These are phyloP conservation scores for Dromiciops gliroides DNA, from an alignment of 2,113 vertebrate species.

Conservation along the genomic window DNA sequence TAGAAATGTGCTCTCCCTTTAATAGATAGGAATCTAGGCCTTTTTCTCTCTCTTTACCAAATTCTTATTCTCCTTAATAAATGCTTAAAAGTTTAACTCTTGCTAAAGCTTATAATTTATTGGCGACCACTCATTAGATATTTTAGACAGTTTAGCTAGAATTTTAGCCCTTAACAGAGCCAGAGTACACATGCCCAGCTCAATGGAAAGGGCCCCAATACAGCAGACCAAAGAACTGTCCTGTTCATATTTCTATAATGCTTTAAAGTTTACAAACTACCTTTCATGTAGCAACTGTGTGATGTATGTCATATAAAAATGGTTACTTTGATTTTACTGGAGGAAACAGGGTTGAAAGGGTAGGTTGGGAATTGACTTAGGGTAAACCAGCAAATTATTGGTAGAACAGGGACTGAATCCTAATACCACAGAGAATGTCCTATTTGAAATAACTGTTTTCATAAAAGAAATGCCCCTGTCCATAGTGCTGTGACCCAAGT, in stretches of 20 bases:
- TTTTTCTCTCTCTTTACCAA: too few relatives aligned
- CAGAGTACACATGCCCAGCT: neutral
- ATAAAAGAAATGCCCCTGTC: neutral
- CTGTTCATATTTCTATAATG: neutral
- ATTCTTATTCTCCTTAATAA: too few relatives aligned
- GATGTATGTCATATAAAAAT: neutral
- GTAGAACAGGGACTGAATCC: neutral
- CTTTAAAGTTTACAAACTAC: neutral
- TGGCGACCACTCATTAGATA: too few relatives aligned
- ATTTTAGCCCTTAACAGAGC: too few relatives aligned
- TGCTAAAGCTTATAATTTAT: too few relatives aligned
- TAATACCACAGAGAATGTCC: neutral
- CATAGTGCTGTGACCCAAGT: neutral
- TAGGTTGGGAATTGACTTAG: neutral
- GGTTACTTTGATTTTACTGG: neutral
- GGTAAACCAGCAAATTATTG: neutral
- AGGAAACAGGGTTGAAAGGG: neutral
- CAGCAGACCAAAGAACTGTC: neutral
- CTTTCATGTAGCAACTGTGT: neutral
- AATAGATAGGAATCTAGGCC: too few relatives aligned
- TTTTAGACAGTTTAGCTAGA: too few relatives aligned
- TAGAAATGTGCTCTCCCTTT: too few relatives aligned
- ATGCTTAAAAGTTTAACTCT: too few relatives aligned
- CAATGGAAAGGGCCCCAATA: neutral
- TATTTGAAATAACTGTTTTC: neutral